These are phyloP conservation scores for Proterorhinus semilunaris DNA, from an alignment of 2,113 vertebrate species.

Conservation along the genomic window DNA sequence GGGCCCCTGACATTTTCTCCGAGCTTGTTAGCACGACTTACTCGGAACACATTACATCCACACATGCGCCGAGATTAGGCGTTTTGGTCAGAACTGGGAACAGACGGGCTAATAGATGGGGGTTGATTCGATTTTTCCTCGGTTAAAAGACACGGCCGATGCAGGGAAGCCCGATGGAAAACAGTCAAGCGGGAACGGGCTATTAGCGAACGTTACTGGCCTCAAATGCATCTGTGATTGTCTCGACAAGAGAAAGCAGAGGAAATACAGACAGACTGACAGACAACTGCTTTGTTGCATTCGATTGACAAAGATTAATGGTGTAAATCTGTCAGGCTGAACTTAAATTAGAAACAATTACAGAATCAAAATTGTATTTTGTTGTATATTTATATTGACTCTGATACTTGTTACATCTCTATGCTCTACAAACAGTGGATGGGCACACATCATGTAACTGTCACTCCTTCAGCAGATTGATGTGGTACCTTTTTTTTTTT, in stretches of 20 bases:
- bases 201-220: slow-evolving; percentile 1
- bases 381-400: too few relatives aligned
- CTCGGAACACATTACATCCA: slow-evolving; percentile 54
- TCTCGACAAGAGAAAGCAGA: neutral
- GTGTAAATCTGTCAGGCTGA: too few relatives aligned
- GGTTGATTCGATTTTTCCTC: slow-evolving; percentile 21
- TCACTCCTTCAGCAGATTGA: too few relatives aligned
- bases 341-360: too few relatives aligned
- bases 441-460: too few relatives aligned
- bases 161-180: neutral
- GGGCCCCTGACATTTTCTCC: slow-evolving; percentile 18
- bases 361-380: too few relatives aligned
- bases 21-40: slow-evolving; percentile 67
- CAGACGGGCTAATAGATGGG: slow-evolving; percentile 12
- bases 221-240: neutral
- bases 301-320: too few relatives aligned
- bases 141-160: slow-evolving; percentile 9
- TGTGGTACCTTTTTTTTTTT: too few relatives aligned
- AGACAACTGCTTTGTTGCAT: too few relatives aligned
- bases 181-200: neutral
- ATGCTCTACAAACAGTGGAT: too few relatives aligned
- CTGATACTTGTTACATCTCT: too few relatives aligned
- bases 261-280: slow-evolving; percentile 12
- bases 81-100: slow-evolving; percentile 15
- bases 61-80: slow-evolving; percentile 34